phyloP scores from a whole-genome alignment of 1,140 invertebrate species.

The Rhyacophila brunnea region DNA sequence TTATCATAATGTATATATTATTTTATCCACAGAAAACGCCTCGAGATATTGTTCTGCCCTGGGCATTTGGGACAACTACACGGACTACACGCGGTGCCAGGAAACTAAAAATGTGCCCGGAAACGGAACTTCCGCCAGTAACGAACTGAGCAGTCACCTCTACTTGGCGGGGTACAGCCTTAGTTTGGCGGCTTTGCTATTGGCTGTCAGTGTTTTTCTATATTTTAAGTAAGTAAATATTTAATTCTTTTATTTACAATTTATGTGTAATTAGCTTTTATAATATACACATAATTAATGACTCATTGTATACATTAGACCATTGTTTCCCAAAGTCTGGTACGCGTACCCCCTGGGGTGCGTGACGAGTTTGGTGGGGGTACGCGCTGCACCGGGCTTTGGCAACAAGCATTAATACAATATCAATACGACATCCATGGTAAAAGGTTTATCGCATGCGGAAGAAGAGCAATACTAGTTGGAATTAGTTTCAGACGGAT shows the following conservation, averaged over 20 bases:
- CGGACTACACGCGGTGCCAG: conserved; percentile 67
- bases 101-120: conserved; percentile 47
- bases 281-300: no score
- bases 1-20: conserved; percentile 5
- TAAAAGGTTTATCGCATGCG: no score
- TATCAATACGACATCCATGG: no score
- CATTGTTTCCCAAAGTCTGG: no score
- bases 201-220: conserved; percentile 77
- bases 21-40: conserved; percentile 66
- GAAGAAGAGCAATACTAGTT: no score
- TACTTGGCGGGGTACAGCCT: conserved; percentile 76
- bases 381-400: no score
- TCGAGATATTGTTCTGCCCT: conserved; percentile 64
- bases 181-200: conserved; percentile 71
- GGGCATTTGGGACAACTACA: conserved; percentile 68
- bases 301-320: no score
- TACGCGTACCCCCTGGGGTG: no score
- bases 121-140: conserved; percentile 39
- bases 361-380: no score
- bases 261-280: no score
- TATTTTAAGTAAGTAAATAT: conserved; percentile 76
- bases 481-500: no score
- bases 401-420: no score
- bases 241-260: not conserved
- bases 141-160: conserved; percentile 63